phyloP scores from a whole-genome alignment of 1,140 invertebrate species.

The Eriocheir sinensis region DNA sequence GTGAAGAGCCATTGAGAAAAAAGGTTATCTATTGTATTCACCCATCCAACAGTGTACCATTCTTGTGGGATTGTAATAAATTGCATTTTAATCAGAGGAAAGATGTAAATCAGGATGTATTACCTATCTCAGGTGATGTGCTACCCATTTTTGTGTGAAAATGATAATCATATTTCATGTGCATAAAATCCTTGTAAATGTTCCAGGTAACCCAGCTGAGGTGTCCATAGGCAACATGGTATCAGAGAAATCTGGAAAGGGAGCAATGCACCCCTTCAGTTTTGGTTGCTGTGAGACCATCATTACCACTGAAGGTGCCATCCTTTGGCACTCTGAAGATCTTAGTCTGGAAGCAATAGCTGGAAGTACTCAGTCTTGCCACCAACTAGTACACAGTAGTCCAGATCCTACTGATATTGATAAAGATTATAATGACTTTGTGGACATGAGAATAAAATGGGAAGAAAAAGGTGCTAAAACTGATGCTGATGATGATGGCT shows the following conservation, averaged over 20 bases:
- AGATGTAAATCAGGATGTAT: background rate
- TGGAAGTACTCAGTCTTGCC: background rate
- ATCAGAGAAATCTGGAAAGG: conserved; percentile 44
- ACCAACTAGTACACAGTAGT: background rate
- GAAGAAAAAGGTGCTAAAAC: conserved; percentile 43
- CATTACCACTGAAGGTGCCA: conserved; percentile 58
- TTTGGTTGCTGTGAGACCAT: conserved; percentile 63
- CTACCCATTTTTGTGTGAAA: background rate
- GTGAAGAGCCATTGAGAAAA: background rate
- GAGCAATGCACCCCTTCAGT: conserved; percentile 30
- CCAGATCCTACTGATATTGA: background rate
- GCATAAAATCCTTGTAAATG: background rate
- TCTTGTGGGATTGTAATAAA: background rate
- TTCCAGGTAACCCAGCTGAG: conserved; percentile 66
- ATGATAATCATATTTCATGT: background rate
- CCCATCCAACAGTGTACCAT: background rate
- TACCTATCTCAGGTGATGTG: background rate
- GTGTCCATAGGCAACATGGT: conserved; percentile 43
- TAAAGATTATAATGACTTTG: conserved; percentile 37
- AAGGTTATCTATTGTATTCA: background rate
- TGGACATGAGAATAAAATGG: conserved; percentile 64
- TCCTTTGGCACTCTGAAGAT: conserved; percentile 66
- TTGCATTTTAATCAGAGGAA: background rate
- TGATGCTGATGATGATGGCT: conserved; percentile 37
- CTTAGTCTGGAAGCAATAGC: conserved; percentile 47